Conservation (phyloP, 1,140 invertebrate species). For the Cardiocondyla obscurior region DNA sequence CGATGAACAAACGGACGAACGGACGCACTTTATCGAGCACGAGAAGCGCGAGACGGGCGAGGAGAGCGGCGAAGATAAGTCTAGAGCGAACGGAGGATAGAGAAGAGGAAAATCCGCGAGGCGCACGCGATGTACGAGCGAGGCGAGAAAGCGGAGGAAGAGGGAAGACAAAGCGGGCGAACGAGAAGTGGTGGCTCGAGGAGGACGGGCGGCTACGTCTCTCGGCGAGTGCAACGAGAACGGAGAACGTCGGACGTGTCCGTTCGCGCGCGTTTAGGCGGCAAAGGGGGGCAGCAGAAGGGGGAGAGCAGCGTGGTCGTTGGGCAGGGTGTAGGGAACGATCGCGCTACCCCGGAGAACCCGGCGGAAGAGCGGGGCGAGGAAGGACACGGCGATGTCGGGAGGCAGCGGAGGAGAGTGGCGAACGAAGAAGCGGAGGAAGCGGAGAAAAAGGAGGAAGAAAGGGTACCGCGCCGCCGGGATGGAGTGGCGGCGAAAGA, state of each 20-base stretch:
- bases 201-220: slow-evolving; percentile 12
- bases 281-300: neutral
- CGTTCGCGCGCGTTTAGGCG: slow-evolving; percentile 34
- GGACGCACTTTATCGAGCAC: slow-evolving; percentile 29
- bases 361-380: slow-evolving; percentile 54
- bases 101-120: slow-evolving; percentile 31
- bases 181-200: slow-evolving; percentile 20
- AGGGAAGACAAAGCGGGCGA: slow-evolving; percentile 23
- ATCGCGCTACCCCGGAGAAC: slow-evolving; percentile 53
- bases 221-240: slow-evolving; percentile 49
- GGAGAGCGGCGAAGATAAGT: slow-evolving; percentile 5
- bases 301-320: neutral
- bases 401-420: slow-evolving; percentile 63
- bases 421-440: slow-evolving; percentile 56
- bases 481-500: slow-evolving; percentile 65
- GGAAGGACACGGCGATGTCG: too few species aligned
- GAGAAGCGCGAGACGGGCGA: neutral
- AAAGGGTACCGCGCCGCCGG: slow-evolving; percentile 49
- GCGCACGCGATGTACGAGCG: slow-evolving; percentile 51
- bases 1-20: neutral
- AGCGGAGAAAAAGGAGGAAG: slow-evolving; percentile 70
- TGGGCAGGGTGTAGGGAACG: slow-evolving; percentile 57
- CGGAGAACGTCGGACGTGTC: slow-evolving; percentile 35
- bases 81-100: slow-evolving; percentile 26
- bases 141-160: slow-evolving; percentile 46